These are phyloP conservation scores for Chymomyza costata DNA, from an alignment of 1,140 invertebrate genomes.

Conservation along the genomic window DNA sequence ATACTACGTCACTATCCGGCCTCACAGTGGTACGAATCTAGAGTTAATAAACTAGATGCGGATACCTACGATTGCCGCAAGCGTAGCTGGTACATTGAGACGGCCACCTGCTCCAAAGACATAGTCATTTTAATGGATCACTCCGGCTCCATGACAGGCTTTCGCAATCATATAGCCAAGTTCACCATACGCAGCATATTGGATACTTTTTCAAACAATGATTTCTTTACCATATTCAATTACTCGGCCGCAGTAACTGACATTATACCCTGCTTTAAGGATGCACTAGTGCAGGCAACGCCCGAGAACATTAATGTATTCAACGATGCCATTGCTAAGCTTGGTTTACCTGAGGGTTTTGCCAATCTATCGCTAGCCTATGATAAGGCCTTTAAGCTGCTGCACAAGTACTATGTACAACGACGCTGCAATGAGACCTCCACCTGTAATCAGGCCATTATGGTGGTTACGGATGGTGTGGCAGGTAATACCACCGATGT, in stretches of 20 bases:
- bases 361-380: slow-evolving; percentile 93
- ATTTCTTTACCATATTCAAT: slow-evolving; percentile 94
- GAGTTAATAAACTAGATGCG: slow-evolving; percentile 74
- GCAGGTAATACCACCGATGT: slow-evolving; percentile 91
- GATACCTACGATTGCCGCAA: slow-evolving; percentile 91
- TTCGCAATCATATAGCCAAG: slow-evolving; percentile 80
- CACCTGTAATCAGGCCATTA: slow-evolving; percentile 96
- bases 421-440: slow-evolving; percentile 78
- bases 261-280: slow-evolving; percentile 87
- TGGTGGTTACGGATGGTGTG: slow-evolving; percentile 99
- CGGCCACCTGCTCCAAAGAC: slow-evolving; percentile 97
- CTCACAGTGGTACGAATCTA: slow-evolving; percentile 77
- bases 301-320: slow-evolving; percentile 90
- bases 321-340: slow-evolving; percentile 81
- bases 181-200: slow-evolving; percentile 90
- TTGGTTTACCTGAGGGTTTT: slow-evolving; percentile 83
- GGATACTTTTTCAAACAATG: slow-evolving; percentile 98
- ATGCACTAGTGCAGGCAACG: slow-evolving; percentile 92
- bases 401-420: slow-evolving; percentile 81
- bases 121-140: slow-evolving; percentile 96
- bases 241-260: slow-evolving; percentile 82
- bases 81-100: slow-evolving; percentile 96
- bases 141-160: slow-evolving; percentile 98
- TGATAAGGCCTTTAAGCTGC: slow-evolving; percentile 87
- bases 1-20: slow-evolving; percentile 93